Conservation (phyloP, 2,888 invertebrate genomes). For the Tenthredo amoena region DNA sequence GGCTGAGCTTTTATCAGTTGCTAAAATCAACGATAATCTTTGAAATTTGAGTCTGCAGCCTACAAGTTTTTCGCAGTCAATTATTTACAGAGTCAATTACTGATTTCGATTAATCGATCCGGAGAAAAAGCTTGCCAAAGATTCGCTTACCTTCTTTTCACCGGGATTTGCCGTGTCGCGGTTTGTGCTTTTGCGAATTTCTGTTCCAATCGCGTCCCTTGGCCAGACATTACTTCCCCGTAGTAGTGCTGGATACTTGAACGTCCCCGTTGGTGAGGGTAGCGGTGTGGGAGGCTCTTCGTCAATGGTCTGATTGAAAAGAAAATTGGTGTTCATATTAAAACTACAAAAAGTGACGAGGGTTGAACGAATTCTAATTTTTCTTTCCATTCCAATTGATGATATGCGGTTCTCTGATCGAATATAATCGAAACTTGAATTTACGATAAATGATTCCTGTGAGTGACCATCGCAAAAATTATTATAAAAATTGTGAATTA, state of each 20-base stretch:
- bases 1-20: not conserved
- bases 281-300: slow-evolving; percentile 12
- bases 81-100: not conserved
- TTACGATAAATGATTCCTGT: not conserved
- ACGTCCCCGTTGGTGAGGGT: slow-evolving; percentile 28
- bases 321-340: not conserved
- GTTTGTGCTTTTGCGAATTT: slow-evolving; percentile 13
- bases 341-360: not conserved
- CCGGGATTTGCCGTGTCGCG: not conserved
- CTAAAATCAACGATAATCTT: not conserved
- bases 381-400: not conserved
- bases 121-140: not conserved
- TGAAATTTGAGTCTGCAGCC: not conserved
- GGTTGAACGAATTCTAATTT: not conserved
- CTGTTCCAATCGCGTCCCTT: not conserved
- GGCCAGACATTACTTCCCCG: not conserved
- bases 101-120: not conserved
- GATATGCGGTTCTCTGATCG: not conserved
- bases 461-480: not conserved
- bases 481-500: not conserved
- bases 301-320: slow-evolving; percentile 18
- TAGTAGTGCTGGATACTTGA: slow-evolving; percentile 25
- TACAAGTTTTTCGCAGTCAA: not conserved
- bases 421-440: not conserved
- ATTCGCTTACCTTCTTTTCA: not conserved